phyloP scores from a whole-genome alignment of 1,140 invertebrate species.

The Sminthurides bifidus region DNA sequence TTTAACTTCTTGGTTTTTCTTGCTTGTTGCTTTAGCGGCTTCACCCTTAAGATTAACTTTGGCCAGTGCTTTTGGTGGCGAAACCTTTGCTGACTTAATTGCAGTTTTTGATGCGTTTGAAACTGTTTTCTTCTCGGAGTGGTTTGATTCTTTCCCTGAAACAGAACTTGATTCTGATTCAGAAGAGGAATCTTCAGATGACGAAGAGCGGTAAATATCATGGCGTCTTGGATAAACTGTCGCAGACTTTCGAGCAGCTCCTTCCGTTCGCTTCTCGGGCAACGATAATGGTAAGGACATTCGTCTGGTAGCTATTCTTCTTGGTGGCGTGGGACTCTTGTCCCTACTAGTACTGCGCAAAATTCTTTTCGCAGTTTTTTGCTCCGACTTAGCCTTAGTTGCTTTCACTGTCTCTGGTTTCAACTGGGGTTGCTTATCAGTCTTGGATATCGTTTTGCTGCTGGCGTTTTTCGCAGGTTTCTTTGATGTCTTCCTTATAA shows the following conservation, averaged over 20 bases:
- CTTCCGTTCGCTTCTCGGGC: conserved; percentile 9
- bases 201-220: neutral
- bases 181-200: neutral
- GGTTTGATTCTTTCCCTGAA: too few relatives aligned
- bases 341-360: conserved; percentile 19
- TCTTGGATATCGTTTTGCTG: neutral
- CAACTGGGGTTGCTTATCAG: too few relatives aligned
- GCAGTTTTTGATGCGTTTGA: too few relatives aligned
- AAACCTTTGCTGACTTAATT: too few relatives aligned
- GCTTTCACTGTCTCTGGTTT: conserved; percentile 9
- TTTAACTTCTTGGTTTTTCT: too few relatives aligned
- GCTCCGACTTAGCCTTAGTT: neutral
- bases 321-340: neutral
- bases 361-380: conserved; percentile 17
- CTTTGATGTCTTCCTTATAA: conserved; percentile 7
- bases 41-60: too few relatives aligned
- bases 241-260: conserved; percentile 27
- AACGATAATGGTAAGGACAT: conserved; percentile 6
- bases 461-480: neutral
- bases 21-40: too few relatives aligned
- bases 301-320: conserved; percentile 7
- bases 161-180: too few relatives aligned
- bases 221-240: conserved; percentile 7
- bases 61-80: too few relatives aligned
- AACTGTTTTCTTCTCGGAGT: too few relatives aligned